These are phyloP conservation scores for Cavia aperea DNA, from an alignment of 2,113 vertebrate species.

Conservation along the genomic window DNA sequence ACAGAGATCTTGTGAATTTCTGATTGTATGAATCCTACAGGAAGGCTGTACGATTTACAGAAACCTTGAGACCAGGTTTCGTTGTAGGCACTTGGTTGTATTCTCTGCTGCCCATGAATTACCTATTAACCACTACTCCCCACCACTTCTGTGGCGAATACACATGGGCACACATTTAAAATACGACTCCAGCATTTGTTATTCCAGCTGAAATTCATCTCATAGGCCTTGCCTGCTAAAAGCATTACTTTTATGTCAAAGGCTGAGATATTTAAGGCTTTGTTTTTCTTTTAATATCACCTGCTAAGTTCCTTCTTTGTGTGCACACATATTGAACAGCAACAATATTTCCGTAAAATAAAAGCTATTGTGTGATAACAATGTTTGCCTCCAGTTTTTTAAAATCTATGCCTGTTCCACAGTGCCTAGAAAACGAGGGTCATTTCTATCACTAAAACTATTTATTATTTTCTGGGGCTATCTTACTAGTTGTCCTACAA, in stretches of 20 bases:
- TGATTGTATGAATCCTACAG: background rate
- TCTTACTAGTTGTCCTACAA: background rate
- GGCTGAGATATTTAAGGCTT: background rate
- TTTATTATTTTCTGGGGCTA: background rate
- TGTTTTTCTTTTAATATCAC: background rate
- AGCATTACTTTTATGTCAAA: background rate
- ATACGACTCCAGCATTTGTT: conserved; percentile 13
- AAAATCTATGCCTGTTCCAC: background rate
- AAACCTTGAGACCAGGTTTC: background rate
- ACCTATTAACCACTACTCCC: background rate
- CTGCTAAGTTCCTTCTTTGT: background rate
- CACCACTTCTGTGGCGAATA: background rate
- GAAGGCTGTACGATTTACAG: background rate
- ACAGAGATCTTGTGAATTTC: background rate
- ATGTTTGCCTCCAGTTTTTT: background rate
- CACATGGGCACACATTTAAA: background rate
- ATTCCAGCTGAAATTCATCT: conserved; percentile 10
- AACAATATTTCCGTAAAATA: too few relatives aligned
- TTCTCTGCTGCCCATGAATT: background rate
- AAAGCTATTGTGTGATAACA: background rate
- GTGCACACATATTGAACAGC: background rate
- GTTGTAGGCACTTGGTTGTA: background rate
- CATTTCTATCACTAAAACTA: background rate
- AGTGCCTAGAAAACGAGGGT: background rate
- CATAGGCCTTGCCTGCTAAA: background rate